Percentiles rank a stretch among this genome's conserved stretches.
These are phyloP conservation scores for Leucophora obtusa DNA, from an alignment of 2,888 invertebrate species.

Conservation along the genomic window DNA sequence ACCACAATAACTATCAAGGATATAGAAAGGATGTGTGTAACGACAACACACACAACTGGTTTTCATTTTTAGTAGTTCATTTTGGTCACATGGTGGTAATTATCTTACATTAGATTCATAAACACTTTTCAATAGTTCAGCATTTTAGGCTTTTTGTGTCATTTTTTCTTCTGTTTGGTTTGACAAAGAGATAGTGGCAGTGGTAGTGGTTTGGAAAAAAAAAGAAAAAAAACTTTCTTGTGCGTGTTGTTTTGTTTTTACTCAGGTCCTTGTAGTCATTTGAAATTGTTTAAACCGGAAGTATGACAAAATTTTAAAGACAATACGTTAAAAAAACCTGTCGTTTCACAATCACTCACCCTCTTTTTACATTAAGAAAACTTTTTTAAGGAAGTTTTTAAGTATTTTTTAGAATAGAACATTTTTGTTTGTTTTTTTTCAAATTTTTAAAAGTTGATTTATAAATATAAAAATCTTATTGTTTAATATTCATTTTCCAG, in stretches of 20 bases:
- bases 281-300: conserved; percentile 8
- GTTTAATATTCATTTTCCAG: neutral
- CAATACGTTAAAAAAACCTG: conserved; percentile 15
- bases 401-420: neutral
- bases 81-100: conserved; percentile 69
- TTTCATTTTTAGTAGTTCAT: conserved; percentile 33
- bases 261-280: neutral
- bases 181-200: neutral
- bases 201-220: neutral
- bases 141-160: conserved; percentile 21
- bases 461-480: neutral
- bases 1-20: neutral
- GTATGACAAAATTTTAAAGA: conserved; percentile 18
- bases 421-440: neutral
- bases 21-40: neutral
- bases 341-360: conserved; percentile 2
- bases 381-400: conserved; percentile 18
- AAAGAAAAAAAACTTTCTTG: neutral
- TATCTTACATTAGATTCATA: conserved; percentile 71
- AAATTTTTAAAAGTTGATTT: neutral
- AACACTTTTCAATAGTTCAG: conserved; percentile 73
- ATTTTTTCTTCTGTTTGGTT: neutral
- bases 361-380: neutral
- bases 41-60: neutral
- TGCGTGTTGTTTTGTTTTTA: neutral